These are phyloP conservation scores for Megalops cyprinoides DNA, from an alignment of 2,797 vertebrate species.

Conservation along the genomic window DNA sequence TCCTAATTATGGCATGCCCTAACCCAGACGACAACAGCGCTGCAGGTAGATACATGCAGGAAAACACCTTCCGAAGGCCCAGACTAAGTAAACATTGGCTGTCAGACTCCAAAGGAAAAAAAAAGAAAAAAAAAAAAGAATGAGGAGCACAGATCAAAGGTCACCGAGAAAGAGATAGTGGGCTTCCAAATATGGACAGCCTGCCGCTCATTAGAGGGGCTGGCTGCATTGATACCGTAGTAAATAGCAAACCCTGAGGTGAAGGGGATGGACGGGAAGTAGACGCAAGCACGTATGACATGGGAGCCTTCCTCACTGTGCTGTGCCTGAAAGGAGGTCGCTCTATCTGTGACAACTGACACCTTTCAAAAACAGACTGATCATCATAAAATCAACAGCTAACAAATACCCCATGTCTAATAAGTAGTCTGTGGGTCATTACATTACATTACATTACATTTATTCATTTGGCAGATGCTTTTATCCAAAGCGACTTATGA, in stretches of 20 bases:
- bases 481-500: too few species aligned
- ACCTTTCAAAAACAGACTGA: too few species aligned
- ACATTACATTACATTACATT: too few species aligned
- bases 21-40: slow-evolving; percentile 72
- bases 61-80: slow-evolving; percentile 70
- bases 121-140: slow-evolving; percentile 48
- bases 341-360: too few species aligned
- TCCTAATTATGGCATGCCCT: slow-evolving; percentile 79
- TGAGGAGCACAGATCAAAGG: slow-evolving; percentile 55
- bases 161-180: slow-evolving; percentile 39
- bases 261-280: too few species aligned
- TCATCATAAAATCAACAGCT: background rate
- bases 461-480: too few species aligned
- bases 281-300: background rate
- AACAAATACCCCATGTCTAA: background rate
- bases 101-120: slow-evolving; percentile 48
- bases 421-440: background rate
- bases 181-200: slow-evolving; percentile 30
- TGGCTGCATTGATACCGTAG: background rate
- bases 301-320: background rate
- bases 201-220: background rate
- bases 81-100: slow-evolving; percentile 68
- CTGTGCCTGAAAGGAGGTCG: background rate
- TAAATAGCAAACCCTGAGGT: background rate
- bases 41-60: slow-evolving; percentile 74